Evolutionary conservation across 2,888 invertebrate genomes (phyloP).

Genomic region (Endotricha flammealis): DNA sequence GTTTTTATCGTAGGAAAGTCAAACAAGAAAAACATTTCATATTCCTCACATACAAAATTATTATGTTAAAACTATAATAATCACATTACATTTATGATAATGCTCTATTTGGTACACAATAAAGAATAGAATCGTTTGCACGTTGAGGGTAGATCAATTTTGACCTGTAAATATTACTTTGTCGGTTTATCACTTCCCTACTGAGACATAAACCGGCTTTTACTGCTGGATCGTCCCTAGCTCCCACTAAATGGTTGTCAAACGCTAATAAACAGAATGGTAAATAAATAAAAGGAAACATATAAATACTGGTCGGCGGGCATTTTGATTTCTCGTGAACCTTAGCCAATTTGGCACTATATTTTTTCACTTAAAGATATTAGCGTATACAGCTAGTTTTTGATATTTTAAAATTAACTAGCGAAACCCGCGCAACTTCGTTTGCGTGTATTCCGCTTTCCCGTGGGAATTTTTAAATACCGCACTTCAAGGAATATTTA

Average conservation of each 20-base stretch:
- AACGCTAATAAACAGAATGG: conserved; percentile 32
- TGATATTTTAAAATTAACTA: too few species aligned
- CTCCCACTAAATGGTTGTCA: conserved; percentile 31
- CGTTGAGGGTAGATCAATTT: conserved; percentile 13
- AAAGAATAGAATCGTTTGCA: not conserved
- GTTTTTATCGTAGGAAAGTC: too few species aligned
- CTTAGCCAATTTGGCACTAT: conserved; percentile 6
- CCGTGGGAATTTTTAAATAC: too few species aligned
- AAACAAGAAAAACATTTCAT: too few species aligned
- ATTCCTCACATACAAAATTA: too few species aligned
- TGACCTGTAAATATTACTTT: conserved; percentile 23
- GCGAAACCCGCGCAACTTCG: too few species aligned
- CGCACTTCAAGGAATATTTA: too few species aligned
- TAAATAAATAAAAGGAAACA: conserved; percentile 29
- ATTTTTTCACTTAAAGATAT: too few species aligned
- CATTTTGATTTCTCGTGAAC: conserved; percentile 25
- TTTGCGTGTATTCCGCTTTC: too few species aligned
- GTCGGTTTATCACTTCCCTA: conserved; percentile 29
- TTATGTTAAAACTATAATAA: too few species aligned
- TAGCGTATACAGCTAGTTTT: too few species aligned
- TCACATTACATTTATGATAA: too few species aligned
- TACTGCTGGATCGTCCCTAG: conserved; percentile 24
- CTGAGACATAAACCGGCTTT: conserved; percentile 29
- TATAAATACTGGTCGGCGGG: conserved; percentile 16
- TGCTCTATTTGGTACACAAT: not conserved